Base-by-base conservation (phyloP, 1,140 invertebrate genomes). In the Onthophagus taurus region DNA sequence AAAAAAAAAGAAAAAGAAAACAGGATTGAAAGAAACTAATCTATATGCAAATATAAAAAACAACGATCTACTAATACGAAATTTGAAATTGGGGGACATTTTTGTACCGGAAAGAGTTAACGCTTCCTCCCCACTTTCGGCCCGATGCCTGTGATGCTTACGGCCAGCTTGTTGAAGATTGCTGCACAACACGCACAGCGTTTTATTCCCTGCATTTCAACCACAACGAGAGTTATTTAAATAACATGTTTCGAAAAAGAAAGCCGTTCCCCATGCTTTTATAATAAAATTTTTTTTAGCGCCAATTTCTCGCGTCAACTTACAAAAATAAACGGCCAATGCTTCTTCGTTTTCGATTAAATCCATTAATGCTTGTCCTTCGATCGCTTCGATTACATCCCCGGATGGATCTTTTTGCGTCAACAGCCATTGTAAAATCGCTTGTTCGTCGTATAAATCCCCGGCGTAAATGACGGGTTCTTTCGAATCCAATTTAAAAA, bases 381-480 rank as follows among this genome's bases (percentile, higher is more conserved):
- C 86, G 9, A 90, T 67, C 52, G 84, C 85, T 70, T 93, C 89
- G 53, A 95, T 95, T 31, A 89, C 77, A 60, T 92, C 89, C 37
- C 85, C 85, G 29, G 85, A 81, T 37, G 87, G 85, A 69, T 92
- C 86, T 61, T 93, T 92, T 65, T 92, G 87, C 26, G 85, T 85
- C 49, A 93, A 64, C 17, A 95, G 67, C 91, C 91, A 95, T 61
- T 81, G 84, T 2, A 94, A 67, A 50, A 94, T 80, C 58, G 85
- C 81, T 50, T 90, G 80, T 68, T 92, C 89, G 61, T 91, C 85
- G 57, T 88, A 90, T 31, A 94, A 63, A 65, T 93, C 87, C 51
- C 89, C 89, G 61, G 90, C 89, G 65, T 90, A 95, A 54, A 95
- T 94, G 3, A 93, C 85, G 17, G 90, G 89, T 59, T 94, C 89